A percentile compares a stretch with the other conserved stretches of the same genome.
phyloP scores from a whole-genome alignment of 2,888 invertebrate genomes.

The Holacanthella duospinosa region DNA sequence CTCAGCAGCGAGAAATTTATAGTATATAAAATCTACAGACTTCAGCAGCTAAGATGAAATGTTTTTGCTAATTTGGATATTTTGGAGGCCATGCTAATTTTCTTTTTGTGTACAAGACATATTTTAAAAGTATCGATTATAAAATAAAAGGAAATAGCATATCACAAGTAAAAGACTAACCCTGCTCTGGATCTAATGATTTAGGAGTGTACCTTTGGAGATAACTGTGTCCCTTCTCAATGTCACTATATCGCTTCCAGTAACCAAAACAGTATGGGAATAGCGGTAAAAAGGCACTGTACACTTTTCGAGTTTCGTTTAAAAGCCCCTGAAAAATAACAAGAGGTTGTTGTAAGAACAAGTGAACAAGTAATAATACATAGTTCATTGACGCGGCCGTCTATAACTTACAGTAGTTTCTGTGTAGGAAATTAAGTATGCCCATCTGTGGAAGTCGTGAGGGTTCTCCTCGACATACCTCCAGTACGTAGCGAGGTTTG shows the following conservation, averaged over 20 bases:
- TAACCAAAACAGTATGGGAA: conserved; percentile 40
- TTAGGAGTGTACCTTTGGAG: conserved; percentile 22
- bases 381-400: not conserved
- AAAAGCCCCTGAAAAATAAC: conserved; percentile 34
- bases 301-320: conserved; percentile 37
- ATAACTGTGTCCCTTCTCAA: conserved; percentile 34
- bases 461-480: conserved; percentile 38
- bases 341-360: too few species aligned
- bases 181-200: too few species aligned
- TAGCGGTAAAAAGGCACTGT: conserved; percentile 39
- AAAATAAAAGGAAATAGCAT: too few species aligned
- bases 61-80: too few species aligned
- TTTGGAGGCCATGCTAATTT: too few species aligned
- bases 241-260: conserved; percentile 39
- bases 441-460: conserved; percentile 39
- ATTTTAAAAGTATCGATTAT: too few species aligned
- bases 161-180: too few species aligned
- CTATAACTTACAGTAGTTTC: conserved; percentile 38
- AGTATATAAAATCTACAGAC: too few species aligned
- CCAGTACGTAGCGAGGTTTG: conserved; percentile 38
- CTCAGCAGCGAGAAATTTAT: too few species aligned
- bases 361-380: not conserved
- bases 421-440: conserved; percentile 38
- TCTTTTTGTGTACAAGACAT: too few species aligned
- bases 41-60: too few species aligned